Base-by-base conservation (phyloP, 1,140 invertebrate species). In the Drosophila seguyi region DNA sequence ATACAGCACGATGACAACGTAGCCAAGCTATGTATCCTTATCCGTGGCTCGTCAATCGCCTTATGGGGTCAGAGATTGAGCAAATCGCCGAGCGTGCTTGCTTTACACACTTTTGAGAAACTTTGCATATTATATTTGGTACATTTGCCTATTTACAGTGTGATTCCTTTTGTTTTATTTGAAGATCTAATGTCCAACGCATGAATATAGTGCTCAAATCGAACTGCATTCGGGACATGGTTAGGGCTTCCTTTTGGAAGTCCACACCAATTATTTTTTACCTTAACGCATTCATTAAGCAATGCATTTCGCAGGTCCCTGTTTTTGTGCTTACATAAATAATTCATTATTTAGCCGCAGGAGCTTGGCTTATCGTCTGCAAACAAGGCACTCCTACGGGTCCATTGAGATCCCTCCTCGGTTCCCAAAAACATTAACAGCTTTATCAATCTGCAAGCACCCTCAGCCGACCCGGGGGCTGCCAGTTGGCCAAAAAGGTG, bases 391-490 rank as follows among this genome's bases (percentile, higher is more conserved):
- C 84, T 67, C 84, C 84, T 62, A 27, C n/a, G 3, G 41, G 47
- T 27, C 11, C 55, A 38, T n/a, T 36, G 36, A 4, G 45, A 59
- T 72, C 45, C 45, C 45, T 16, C 22, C 41, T 42, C 27, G 10
- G 27, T 36, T 41, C 42, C 20, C 29, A 27, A 48, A 67, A 69
- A 63, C 53, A 68, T 83, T 86, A 87, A 87, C 83, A 83, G 67
- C 83, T 87, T 88, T 77, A 88, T 88, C 76, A 84, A 67, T 71
- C 72, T 41, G 41, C 55, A 31, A 63, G 48, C 47, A 53, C 38
- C 55, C 38, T 58, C 38, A 18, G 42, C 31, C 34, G 44, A 50
- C 45, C 67, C 76, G 25, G 66, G 52, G 75, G 72, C 61, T 31
- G 34, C 31, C 66, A 69, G 62, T 66, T 67, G 59, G 36, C 52